Percentiles rank a stretch among this genome's conserved stretches.
Evolutionary conservation across 2,888 invertebrate genomes (phyloP).

Genomic region (Suillia variegata): DNA sequence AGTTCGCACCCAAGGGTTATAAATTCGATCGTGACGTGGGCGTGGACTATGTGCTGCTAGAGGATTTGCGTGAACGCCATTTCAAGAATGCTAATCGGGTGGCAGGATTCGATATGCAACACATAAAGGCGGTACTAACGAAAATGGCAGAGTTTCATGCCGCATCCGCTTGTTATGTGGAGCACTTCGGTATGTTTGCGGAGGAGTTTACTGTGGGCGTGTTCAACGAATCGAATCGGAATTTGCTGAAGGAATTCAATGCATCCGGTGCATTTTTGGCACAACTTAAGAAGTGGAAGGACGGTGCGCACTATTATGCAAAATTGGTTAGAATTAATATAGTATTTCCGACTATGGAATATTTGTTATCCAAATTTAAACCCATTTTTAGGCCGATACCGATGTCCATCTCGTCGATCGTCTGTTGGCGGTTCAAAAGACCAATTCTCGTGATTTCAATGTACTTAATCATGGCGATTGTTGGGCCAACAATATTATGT

Average conservation of each 20-base stretch:
- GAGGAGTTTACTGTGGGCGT: conserved; percentile 46
- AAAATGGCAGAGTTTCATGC: conserved; percentile 59
- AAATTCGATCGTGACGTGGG: conserved; percentile 45
- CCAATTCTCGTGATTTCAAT: conserved; percentile 47
- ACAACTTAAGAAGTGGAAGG: conserved; percentile 53
- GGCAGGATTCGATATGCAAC: conserved; percentile 49
- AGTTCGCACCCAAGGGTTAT: conserved; percentile 50
- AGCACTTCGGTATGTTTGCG: conserved; percentile 47
- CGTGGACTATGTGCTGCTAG: conserved; percentile 50
- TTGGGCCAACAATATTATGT: conserved; percentile 57
- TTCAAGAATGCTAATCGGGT: conserved; percentile 51
- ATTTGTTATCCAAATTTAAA: not conserved
- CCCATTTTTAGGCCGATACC: conserved; percentile 41
- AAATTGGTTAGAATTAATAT: conserved; percentile 40
- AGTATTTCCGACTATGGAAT: too few species aligned
- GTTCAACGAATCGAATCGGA: conserved; percentile 42
- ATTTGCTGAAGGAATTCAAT: conserved; percentile 46
- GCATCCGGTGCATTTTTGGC: conserved; percentile 43
- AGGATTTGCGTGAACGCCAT: conserved; percentile 47
- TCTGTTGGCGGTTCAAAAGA: conserved; percentile 41
- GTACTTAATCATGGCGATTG: conserved; percentile 56
- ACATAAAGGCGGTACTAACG: conserved; percentile 46
- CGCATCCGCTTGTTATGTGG: conserved; percentile 56
- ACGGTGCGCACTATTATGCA: conserved; percentile 42
- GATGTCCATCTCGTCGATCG: conserved; percentile 50